phyloP scores from a whole-genome alignment of 2,888 invertebrate genomes.

The Drosophila ustulata region DNA sequence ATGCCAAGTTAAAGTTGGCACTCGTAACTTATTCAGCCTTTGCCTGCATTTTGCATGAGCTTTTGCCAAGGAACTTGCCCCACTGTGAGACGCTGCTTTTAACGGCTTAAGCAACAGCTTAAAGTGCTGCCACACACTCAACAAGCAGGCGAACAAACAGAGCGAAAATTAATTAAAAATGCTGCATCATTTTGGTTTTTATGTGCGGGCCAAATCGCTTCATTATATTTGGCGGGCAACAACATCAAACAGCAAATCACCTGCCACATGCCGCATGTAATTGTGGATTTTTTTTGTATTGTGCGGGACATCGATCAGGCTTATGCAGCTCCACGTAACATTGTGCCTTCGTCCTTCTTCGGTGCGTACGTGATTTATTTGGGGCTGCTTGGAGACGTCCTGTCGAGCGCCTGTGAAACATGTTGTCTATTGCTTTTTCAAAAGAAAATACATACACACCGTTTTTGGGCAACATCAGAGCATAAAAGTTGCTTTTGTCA shows the following conservation, averaged over 20 bases:
- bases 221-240: neutral
- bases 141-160: slow-evolving; percentile 38
- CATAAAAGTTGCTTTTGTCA: slow-evolving; percentile 77
- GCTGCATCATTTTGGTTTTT: neutral
- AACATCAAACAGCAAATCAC: slow-evolving; percentile 2
- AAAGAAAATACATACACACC: slow-evolving; percentile 38
- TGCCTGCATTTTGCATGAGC: slow-evolving; percentile 62
- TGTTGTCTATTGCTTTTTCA: slow-evolving; percentile 45
- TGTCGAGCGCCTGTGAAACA: slow-evolving; percentile 14
- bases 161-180: slow-evolving; percentile 67
- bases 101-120: slow-evolving; percentile 40
- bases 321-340: slow-evolving; percentile 64
- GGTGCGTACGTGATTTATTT: slow-evolving; percentile 59
- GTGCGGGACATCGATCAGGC: slow-evolving; percentile 57
- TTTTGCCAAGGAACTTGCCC: neutral
- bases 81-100: slow-evolving; percentile 33
- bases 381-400: slow-evolving; percentile 10
- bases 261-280: neutral
- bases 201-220: neutral
- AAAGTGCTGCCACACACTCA: slow-evolving; percentile 26
- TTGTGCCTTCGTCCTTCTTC: neutral
- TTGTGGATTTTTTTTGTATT: neutral
- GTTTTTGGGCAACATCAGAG: slow-evolving; percentile 54
- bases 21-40: slow-evolving; percentile 46
- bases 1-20: slow-evolving; percentile 18